A percentile compares a stretch with the other conserved stretches of the same genome.
phyloP scores from a whole-genome alignment of 2,113 vertebrate genomes.

The Neotragus moschatus region DNA sequence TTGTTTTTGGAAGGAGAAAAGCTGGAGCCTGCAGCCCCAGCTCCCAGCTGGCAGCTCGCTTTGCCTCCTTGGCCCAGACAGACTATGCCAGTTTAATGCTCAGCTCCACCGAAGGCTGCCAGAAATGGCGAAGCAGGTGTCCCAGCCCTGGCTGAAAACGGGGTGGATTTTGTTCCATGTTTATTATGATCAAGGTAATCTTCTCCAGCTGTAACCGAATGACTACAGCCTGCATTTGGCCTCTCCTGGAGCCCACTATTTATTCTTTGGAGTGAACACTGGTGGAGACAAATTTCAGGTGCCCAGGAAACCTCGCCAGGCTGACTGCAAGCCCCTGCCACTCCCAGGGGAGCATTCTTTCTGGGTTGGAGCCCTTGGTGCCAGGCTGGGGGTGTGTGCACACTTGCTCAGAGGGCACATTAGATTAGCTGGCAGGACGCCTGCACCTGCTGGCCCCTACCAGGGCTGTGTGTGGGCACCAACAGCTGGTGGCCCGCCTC shows the following conservation, averaged over 20 bases:
- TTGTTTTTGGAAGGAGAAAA: background rate
- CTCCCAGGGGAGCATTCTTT: background rate
- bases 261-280: background rate
- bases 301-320: background rate
- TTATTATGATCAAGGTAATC: background rate
- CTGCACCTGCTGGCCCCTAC: background rate
- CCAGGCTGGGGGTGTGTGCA: background rate
- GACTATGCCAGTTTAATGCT: background rate
- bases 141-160: background rate
- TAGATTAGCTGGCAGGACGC: fast-evolving
- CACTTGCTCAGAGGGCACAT: background rate
- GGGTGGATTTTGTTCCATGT: background rate
- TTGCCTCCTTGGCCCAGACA: background rate
- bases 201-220: background rate
- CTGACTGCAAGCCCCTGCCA: background rate
- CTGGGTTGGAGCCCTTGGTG: background rate
- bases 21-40: background rate
- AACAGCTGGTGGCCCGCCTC: background rate
- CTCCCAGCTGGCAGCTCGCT: background rate
- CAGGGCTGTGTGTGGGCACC: background rate
- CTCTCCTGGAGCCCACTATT: background rate
- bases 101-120: background rate
- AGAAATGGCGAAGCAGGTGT: background rate
- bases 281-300: background rate
- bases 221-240: background rate